Evolutionary conservation across 2,888 invertebrate species (phyloP), one percentile per base, ranked within the genome.

Genomic region (Leptura quadrifasciata): DNA sequence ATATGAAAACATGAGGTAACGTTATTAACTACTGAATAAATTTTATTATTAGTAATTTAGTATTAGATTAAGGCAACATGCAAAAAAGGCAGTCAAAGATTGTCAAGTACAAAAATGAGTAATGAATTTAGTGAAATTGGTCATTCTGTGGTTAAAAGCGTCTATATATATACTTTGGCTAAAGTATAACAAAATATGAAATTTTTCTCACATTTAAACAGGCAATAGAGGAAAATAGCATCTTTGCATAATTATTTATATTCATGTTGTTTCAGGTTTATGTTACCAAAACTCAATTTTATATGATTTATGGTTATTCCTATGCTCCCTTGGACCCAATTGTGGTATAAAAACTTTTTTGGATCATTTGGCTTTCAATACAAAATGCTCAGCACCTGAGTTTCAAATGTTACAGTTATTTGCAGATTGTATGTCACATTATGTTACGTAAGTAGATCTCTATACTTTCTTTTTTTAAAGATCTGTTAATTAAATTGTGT

Each of bases 381-480:
- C 96, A 1, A 94, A 95, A 87, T 93, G 94, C 24, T 92, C 94
- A 1, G 95, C 96, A 71, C 96, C 97, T 0, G 97, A 98, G 90
- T 96, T 98, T 86, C 95, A 97, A 86, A 95, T 98, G 92, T 91
- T 99, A 58, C 95, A 97, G 87, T 90, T 99, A 0, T 98, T 98
- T 89, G 94, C 96, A 80, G 98, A 98, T 87, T 96, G 97, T 85
- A 97, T 98, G 93, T 96, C 97, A 17, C 98, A 98, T 90, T 96
- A 98, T 88, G 95, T 99, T 73, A 98, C 98, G 97, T 98, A 90
- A 93, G 17, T 39, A 20, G 8, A 57, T 55, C 27, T 0, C 8
- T 31, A 5, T n/a, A n/a, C n/a, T 31, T 24, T 24, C 24, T 24
- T 35, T 20, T 52, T 18, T 18, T n/a, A 4, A 20, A n/a, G n/a